Evolutionary conservation across 2,113 vertebrate species (phyloP).

Genomic region (Centropus unirufus): DNA sequence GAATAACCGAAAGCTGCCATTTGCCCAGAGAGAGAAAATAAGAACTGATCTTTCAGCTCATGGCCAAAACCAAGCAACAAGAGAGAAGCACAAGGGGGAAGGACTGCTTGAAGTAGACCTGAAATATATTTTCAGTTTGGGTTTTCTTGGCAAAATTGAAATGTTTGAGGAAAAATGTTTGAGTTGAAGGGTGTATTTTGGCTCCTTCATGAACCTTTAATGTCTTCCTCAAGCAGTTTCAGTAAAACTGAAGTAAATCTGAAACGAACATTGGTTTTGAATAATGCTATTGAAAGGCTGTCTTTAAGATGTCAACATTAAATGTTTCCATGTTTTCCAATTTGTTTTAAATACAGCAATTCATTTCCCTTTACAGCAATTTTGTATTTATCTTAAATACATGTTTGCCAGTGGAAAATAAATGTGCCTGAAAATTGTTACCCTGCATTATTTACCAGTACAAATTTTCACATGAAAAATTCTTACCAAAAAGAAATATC

Average conservation of each 20-base stretch:
- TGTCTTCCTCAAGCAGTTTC: background rate
- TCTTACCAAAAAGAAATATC: conserved; percentile 14
- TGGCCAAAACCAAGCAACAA: background rate
- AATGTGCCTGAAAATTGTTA: conserved; percentile 25
- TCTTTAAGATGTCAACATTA: conserved; percentile 29
- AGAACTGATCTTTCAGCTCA: background rate
- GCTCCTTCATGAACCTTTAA: background rate
- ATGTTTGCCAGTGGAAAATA: background rate
- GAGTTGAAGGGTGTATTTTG: background rate
- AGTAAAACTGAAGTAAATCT: conserved; percentile 16
- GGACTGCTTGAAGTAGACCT: background rate
- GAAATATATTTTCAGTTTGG: background rate
- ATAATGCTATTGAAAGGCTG: background rate
- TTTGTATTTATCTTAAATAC: conserved; percentile 35
- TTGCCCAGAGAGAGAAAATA: background rate
- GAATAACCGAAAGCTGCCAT: background rate
- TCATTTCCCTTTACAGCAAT: background rate
- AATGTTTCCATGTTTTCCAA: background rate
- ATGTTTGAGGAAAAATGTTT: background rate
- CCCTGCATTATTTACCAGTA: background rate
- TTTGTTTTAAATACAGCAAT: background rate
- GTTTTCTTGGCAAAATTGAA: background rate
- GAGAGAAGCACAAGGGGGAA: background rate
- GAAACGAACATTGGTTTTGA: conserved; percentile 24
- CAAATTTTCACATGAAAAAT: conserved; percentile 29